Conservation (phyloP, 2,113 vertebrate genomes). For the Macquaria australasica region DNA sequence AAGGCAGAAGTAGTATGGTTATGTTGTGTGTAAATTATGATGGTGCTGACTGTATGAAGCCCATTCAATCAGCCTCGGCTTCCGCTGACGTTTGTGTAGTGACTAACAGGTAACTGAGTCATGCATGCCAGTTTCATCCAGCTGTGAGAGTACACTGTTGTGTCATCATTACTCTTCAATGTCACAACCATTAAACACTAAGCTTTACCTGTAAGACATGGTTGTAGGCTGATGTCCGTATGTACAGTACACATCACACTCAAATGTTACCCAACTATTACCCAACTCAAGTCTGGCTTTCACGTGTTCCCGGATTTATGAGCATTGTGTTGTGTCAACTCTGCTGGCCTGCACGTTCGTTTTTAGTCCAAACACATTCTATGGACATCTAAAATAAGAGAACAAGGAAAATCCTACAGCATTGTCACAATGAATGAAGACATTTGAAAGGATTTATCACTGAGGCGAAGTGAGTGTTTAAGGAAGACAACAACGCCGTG, state of each 20-base stretch:
- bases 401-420: slow-evolving; percentile 13
- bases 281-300: slow-evolving; percentile 42
- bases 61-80: slow-evolving; percentile 9
- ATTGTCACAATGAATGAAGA: slow-evolving; percentile 31
- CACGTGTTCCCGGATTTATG: slow-evolving; percentile 61
- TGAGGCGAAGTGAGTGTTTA: background rate
- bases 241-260: slow-evolving; percentile 28
- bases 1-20: background rate
- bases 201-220: background rate
- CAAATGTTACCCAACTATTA: slow-evolving; percentile 46
- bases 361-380: slow-evolving; percentile 80
- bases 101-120: slow-evolving; percentile 4
- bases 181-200: background rate
- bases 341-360: slow-evolving; percentile 49
- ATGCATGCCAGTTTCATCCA: background rate
- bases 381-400: slow-evolving; percentile 72
- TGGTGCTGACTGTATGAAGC: background rate
- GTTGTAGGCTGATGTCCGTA: background rate
- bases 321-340: slow-evolving; percentile 84
- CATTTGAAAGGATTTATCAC: slow-evolving; percentile 1
- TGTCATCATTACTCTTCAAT: background rate
- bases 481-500: background rate
- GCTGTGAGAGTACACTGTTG: background rate
- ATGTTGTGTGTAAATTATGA: background rate
- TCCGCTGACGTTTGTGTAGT: background rate